phyloP scores from a whole-genome alignment of 2,888 invertebrate species.

The Oeneis ivallda region DNA sequence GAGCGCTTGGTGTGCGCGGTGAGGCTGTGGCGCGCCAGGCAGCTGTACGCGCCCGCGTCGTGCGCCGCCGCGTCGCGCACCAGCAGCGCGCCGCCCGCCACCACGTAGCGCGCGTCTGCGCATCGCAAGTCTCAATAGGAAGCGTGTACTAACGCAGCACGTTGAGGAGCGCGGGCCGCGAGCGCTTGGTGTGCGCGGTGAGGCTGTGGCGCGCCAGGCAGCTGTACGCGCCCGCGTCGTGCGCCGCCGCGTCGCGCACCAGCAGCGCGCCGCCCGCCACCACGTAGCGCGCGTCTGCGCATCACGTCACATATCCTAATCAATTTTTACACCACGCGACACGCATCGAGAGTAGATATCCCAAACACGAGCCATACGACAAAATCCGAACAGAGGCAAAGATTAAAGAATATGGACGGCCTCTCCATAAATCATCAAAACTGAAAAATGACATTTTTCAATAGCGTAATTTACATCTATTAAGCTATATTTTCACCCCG shows the following conservation, averaged over 20 bases:
- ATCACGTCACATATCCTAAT: neutral
- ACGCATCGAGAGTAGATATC: no score
- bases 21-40: constrained; percentile 85
- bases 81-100: constrained; percentile 60
- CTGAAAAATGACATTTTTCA: no score
- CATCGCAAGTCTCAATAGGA: neutral
- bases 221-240: constrained; percentile 84
- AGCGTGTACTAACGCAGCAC: constrained; percentile 75
- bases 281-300: constrained; percentile 59
- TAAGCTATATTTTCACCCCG: no score
- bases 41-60: constrained; percentile 85
- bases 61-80: constrained; percentile 71
- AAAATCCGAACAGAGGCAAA: neutral
- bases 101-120: constrained; percentile 59
- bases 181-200: constrained; percentile 84
- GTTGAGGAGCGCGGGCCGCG: constrained; percentile 81
- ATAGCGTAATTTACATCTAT: no score
- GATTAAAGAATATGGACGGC: neutral
- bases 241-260: constrained; percentile 66
- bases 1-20: constrained; percentile 85
- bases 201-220: constrained; percentile 86
- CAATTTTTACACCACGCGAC: no score
- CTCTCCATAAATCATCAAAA: no score
- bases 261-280: constrained; percentile 60
- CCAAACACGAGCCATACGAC: no score